Conservation (phyloP, 2,888 invertebrate genomes). For the Chloromyia formosa region DNA sequence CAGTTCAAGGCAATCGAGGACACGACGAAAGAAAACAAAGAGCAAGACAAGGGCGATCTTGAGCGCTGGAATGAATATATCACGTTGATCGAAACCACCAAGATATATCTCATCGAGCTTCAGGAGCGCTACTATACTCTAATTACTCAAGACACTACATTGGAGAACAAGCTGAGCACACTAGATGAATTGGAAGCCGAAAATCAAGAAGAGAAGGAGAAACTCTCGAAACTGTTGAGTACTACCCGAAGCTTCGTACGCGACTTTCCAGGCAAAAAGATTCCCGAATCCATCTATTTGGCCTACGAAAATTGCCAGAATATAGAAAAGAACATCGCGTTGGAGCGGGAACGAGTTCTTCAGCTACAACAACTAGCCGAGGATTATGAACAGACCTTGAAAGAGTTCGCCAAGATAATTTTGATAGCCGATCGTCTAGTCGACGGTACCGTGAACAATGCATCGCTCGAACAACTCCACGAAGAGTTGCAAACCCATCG, state of each 20-base stretch:
- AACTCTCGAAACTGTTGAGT: conserved; percentile 70
- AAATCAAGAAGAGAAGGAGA: conserved; percentile 72
- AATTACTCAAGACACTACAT: conserved; percentile 68
- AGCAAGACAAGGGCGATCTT: conserved; percentile 69
- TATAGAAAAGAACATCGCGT: conserved; percentile 74
- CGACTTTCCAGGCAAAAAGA: conserved; percentile 75
- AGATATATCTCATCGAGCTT: conserved; percentile 54
- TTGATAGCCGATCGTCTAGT: conserved; percentile 84
- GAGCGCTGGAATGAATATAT: conserved; percentile 78
- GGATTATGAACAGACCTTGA: conserved; percentile 87
- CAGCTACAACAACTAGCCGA: conserved; percentile 80
- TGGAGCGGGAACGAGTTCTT: conserved; percentile 79
- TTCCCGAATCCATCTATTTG: conserved; percentile 72
- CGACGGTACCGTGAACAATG: conserved; percentile 79
- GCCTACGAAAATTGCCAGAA: conserved; percentile 75
- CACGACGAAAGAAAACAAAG: conserved; percentile 70
- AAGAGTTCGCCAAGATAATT: conserved; percentile 86
- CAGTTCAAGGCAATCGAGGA: conserved; percentile 77
- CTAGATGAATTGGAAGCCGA: conserved; percentile 75
- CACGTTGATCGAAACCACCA: conserved; percentile 68
- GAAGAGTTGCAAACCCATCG: conserved; percentile 90
- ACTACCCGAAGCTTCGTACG: conserved; percentile 72
- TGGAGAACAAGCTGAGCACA: conserved; percentile 73
- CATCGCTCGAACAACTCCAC: conserved; percentile 80
- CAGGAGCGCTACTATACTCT: conserved; percentile 58